Evolutionary conservation across 2,113 vertebrate genomes (phyloP), one percentile per base, ranked within the genome.

Genomic region (Genyomyrus donnyi): DNA sequence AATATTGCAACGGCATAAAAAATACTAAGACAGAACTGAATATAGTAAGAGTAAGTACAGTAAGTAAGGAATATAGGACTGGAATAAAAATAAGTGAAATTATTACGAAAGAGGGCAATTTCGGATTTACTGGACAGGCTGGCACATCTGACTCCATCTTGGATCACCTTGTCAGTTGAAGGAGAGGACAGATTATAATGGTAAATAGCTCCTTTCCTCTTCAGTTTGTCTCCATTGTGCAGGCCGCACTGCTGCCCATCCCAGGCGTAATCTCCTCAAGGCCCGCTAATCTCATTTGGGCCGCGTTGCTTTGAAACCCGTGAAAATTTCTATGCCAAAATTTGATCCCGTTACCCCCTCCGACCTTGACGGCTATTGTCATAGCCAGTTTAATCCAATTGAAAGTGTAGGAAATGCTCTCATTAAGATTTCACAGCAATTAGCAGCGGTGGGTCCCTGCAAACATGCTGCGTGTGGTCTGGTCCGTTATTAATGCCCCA

Each of bases 361-460:
- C 42, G 77, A 62, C 74, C 87, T 88, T 83, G 86, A 31, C 39
- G 48, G 46, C 86, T 83, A 39, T 84, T 88, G 52, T 84, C 90
- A 88, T 24, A 87, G 50, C 15, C 85, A 83, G 27, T 48, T 88
- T 87, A 88, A 88, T 88, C 86, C 74, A 84, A 88, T 58, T 83
- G 21, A 42, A 46, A 35, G 45, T 74, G 58, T 9, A 77, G n/a
- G 21, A n/a, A 50, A 56, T 45, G n/a, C 35, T 5, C 74, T 49
- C 49, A 45, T 56, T 17, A 62, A 52, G 17, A 52, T n/a, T 13
- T 56, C n/a, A 45, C 27, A 50, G 70, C 85, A 77, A 88, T 90
- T 88, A 74, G 52, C 62, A n/a, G 58, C 19, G 24, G 62, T 31
- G 39, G 46, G 85, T 35, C 39, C 49, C 11, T 50, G 58, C 53